Conservation (phyloP, 37 sponge, comb jelly and placozoan species). For the Axinella damicornis region DNA sequence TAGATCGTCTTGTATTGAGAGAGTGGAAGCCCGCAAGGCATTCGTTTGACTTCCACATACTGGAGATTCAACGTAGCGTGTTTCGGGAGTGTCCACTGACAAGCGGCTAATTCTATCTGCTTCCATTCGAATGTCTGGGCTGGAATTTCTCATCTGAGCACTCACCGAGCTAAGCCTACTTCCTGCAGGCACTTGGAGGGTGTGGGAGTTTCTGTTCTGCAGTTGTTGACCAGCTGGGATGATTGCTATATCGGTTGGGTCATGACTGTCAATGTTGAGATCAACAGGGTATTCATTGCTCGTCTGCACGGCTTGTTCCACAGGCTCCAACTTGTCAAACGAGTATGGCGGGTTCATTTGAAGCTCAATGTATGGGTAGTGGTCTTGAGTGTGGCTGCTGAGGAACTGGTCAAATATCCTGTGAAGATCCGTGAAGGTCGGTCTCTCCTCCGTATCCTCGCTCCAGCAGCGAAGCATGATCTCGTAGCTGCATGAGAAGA, state of each 20-base stretch:
- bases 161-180: too few species aligned
- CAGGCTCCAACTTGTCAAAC: not conserved
- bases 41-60: not conserved
- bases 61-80: conserved; percentile 8
- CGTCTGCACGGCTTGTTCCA: too few species aligned
- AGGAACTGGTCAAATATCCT: conserved; percentile 42
- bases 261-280: conserved; percentile 9
- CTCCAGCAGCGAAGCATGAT: conserved; percentile 73
- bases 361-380: conserved; percentile 54
- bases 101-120: too few species aligned
- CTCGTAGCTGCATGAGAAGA: conserved; percentile 26
- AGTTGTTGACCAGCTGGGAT: not conserved
- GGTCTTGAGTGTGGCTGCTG: conserved; percentile 4
- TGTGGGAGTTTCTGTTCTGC: not conserved
- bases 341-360: conserved; percentile 1
- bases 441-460: conserved; percentile 31
- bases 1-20: too few species aligned
- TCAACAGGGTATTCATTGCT: not conserved
- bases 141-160: not conserved
- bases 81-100: not conserved
- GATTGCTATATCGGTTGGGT: not conserved
- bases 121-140: not conserved
- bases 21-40: too few species aligned
- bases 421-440: conserved; percentile 49
- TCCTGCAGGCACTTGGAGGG: not conserved